Conservation (phyloP, 2,888 invertebrate species). For the Eilema caniola region DNA sequence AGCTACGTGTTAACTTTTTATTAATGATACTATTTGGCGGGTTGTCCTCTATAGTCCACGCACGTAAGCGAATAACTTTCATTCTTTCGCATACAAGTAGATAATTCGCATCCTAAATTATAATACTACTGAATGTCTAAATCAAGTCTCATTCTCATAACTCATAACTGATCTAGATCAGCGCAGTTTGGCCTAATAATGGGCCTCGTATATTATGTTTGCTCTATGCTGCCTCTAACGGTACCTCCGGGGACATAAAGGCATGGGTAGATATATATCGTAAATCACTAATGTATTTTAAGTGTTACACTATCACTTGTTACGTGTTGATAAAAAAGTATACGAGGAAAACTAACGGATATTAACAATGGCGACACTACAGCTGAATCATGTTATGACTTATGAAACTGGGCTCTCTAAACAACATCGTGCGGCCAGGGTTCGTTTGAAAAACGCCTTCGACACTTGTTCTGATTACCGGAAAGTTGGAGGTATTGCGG, state of each 20-base stretch:
- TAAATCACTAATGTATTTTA: not conserved
- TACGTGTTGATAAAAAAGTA: constrained; percentile 20
- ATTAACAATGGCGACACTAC: constrained; percentile 20
- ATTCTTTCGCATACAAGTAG: not conserved
- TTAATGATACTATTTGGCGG: constrained; percentile 3
- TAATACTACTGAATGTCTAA: too few species aligned
- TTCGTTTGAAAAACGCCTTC: not conserved
- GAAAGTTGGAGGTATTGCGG: not conserved
- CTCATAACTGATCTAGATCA: too few species aligned
- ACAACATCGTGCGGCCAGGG: not conserved
- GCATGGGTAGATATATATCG: not conserved
- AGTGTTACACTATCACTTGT: not conserved
- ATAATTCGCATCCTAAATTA: not conserved
- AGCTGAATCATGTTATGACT: constrained; percentile 20
- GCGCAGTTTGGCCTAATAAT: too few species aligned
- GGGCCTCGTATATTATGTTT: too few species aligned
- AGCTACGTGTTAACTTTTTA: constrained; percentile 12
- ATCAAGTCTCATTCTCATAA: too few species aligned
- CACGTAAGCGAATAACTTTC: not conserved
- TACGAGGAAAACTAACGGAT: constrained; percentile 21
- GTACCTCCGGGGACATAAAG: not conserved
- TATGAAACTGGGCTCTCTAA: constrained; percentile 13
- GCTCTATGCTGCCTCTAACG: not conserved
- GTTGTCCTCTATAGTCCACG: not conserved
- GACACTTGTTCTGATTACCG: not conserved